Evolutionary conservation across 2,113 vertebrate species (phyloP), one percentile per base, ranked within the genome.

Genomic region (Menura novaehollandiae): DNA sequence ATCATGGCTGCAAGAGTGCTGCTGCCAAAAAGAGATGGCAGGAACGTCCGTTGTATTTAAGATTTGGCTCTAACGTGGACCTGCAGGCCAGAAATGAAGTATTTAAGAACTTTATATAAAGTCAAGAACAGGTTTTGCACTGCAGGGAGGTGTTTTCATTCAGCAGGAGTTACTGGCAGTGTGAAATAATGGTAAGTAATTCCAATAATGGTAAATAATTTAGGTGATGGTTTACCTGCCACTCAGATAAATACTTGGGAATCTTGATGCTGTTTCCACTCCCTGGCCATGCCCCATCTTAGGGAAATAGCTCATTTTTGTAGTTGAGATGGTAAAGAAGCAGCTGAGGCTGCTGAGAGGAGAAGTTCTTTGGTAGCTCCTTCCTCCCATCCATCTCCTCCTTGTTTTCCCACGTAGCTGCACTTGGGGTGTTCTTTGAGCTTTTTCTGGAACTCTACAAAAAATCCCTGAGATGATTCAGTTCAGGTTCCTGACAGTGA

Each of bases 51-150:
- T 53, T 46, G 23, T 53, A 33, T 15, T 32, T 8, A 7, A 16
- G 63, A 24, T 26, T 43, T 24, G 13, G 2, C 21, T 83, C 83
- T 53, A 8, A 30, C n/a, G 47, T 30, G 37, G 23, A 4, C 6
- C 49, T 74, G 28, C 58, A 62, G 22, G 32, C 11, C 75, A 88
- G 43, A 32, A 51, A 17, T 66, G 2, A 5, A 8, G 21, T 13
- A 2, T 60, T 64, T 32, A 30, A 32, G 27, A 52, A 8, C 0
- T 33, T 51, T 17, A 28, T 5, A 0, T 26, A 1, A 22, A 35
- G 15, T 33, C 35, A 21, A 0, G 43, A 52, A 1, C 21, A 30
- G 53, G 35, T 72, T 69, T 30, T 80, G 56, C 35, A 32, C 17
- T 17, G 28, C 43, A 74, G 49, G 22, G 53, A 21, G 10, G 23